Conservation (phyloP, 2,888 invertebrate species). For the Auanema freiburgensis region DNA sequence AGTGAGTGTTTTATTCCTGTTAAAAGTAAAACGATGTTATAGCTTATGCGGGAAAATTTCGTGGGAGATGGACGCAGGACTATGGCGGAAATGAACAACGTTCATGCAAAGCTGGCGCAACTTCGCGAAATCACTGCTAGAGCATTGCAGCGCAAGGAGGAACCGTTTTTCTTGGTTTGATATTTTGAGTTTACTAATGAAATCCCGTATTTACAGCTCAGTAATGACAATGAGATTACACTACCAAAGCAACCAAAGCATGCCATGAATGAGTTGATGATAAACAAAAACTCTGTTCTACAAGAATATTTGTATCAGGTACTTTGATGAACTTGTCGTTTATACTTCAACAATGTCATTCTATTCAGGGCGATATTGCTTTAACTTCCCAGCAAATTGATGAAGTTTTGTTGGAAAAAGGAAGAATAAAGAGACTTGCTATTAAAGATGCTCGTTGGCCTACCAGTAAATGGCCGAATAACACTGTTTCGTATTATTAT, state of each 20-base stretch:
- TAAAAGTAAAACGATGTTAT: no score
- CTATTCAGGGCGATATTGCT: slow-evolving; percentile 7
- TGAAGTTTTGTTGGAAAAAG: background rate
- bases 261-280: slow-evolving; percentile 3
- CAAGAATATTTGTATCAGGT: slow-evolving; percentile 12
- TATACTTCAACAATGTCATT: no score
- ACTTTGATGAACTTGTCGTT: no score
- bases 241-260: background rate
- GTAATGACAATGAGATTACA: slow-evolving; percentile 7
- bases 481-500: slow-evolving; percentile 7
- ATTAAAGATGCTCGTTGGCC: background rate
- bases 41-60: slow-evolving; percentile 6
- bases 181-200: background rate
- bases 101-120: no score
- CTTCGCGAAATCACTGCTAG: no score
- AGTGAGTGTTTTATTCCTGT: no score
- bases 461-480: slow-evolving; percentile 5
- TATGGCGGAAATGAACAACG: background rate
- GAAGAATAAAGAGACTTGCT: slow-evolving; percentile 4
- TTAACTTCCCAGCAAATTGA: slow-evolving; percentile 9
- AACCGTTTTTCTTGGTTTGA: background rate
- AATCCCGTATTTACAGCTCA: slow-evolving; percentile 14
- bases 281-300: slow-evolving; percentile 6
- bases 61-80: slow-evolving; percentile 11
- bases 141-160: background rate